These are phyloP conservation scores for Tetrapedia diversipes DNA, from an alignment of 2,888 invertebrate species.

Conservation along the genomic window DNA sequence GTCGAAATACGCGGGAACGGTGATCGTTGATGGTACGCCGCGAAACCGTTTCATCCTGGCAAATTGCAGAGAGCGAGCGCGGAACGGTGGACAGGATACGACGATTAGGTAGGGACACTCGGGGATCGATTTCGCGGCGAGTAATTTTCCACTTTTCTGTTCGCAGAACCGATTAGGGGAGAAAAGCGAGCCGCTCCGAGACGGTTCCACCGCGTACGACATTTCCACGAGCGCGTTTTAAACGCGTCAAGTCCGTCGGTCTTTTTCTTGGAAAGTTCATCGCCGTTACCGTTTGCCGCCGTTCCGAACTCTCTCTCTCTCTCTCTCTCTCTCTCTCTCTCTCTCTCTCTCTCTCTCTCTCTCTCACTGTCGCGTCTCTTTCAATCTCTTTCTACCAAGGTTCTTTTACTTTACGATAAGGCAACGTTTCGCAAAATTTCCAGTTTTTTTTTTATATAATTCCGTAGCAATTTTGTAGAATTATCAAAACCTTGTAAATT, in stretches of 20 bases:
- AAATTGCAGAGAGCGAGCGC: slow-evolving; percentile 3
- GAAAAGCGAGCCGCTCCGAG: slow-evolving; percentile 16
- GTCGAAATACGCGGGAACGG: not conserved
- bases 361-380: no score
- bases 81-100: slow-evolving; percentile 20
- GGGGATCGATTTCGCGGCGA: slow-evolving; percentile 44
- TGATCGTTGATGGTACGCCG: not conserved
- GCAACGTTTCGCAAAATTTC: no score
- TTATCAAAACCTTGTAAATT: not conserved
- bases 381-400: no score
- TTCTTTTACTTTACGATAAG: no score
- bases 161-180: slow-evolving; percentile 45
- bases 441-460: no score
- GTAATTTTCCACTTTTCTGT: slow-evolving; percentile 54
- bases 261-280: slow-evolving; percentile 30
- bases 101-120: slow-evolving; percentile 23
- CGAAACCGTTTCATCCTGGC: not conserved
- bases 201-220: slow-evolving; percentile 14
- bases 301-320: slow-evolving; percentile 11
- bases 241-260: no score
- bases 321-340: not conserved
- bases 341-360: not conserved
- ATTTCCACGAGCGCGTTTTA: slow-evolving; percentile 14
- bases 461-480: no score
- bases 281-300: not conserved